These are phyloP conservation scores for Hippoglossus stenolepis DNA, from an alignment of 2,113 vertebrate genomes.

Conservation along the genomic window DNA sequence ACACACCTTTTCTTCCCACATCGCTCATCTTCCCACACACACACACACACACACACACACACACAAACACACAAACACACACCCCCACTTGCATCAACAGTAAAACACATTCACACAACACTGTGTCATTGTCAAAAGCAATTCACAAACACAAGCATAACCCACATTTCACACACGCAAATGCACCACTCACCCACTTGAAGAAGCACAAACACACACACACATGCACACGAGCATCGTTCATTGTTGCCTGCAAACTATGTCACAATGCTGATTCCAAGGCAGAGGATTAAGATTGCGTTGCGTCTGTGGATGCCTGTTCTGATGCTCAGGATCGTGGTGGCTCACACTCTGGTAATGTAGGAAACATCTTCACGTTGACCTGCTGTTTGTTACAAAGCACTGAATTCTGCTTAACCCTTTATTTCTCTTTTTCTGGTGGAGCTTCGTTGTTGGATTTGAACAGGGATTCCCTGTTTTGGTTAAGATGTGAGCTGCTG, in stretches of 20 bases:
- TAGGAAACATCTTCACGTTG: conserved; percentile 60
- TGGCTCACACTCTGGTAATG: conserved; percentile 87
- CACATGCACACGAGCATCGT: conserved; percentile 8
- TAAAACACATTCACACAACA: neutral
- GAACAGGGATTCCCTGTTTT: neutral
- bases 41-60: neutral
- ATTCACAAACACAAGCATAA: neutral
- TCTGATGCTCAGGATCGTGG: conserved; percentile 95
- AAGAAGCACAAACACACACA: conserved; percentile 25
- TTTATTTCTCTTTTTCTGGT: neutral
- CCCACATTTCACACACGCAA: neutral
- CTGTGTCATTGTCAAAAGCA: neutral
- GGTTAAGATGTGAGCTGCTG: neutral
- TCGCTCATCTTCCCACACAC: neutral
- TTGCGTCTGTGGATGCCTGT: conserved; percentile 94
- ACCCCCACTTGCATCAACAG: neutral
- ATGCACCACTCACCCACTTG: neutral
- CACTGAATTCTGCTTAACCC: neutral
- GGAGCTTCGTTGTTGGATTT: neutral
- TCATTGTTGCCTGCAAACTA: conserved; percentile 25
- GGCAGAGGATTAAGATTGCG: conserved; percentile 94
- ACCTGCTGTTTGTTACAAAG: too few relatives aligned
- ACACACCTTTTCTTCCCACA: neutral
- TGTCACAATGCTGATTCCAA: conserved; percentile 88
- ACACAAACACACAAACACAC: neutral